phyloP scores from a whole-genome alignment of 2,888 invertebrate genomes.

The Eristalis intricaria region DNA sequence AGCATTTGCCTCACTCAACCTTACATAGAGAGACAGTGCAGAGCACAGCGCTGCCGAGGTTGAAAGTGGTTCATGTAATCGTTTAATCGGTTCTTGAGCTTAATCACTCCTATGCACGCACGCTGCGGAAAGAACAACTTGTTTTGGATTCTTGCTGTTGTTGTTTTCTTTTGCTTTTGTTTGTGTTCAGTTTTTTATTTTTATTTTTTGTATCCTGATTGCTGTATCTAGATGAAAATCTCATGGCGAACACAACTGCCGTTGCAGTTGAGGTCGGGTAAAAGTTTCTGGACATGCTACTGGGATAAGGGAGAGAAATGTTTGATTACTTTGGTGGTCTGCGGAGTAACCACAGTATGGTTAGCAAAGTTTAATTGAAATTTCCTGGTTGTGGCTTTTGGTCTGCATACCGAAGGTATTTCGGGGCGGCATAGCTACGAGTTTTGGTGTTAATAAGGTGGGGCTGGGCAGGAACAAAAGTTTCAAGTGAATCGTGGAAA shows the following conservation, averaged over 20 bases:
- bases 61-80: conserved; percentile 47
- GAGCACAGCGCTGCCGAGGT: conserved; percentile 23
- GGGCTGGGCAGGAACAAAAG: neutral
- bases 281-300: conserved; percentile 9
- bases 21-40: neutral
- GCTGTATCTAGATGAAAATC: conserved; percentile 52
- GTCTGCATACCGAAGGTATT: conserved; percentile 26
- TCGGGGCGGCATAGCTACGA: neutral
- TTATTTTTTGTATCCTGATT: conserved; percentile 20
- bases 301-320: neutral
- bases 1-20: conserved; percentile 42
- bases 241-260: conserved; percentile 27
- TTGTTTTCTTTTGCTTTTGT: conserved; percentile 2
- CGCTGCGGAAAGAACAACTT: conserved; percentile 48
- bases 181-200: neutral
- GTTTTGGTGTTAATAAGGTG: conserved; percentile 33
- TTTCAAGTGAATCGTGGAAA: neutral
- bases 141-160: conserved; percentile 9
- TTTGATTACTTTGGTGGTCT: conserved; percentile 37
- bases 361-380: conserved; percentile 43
- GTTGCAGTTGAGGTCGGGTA: conserved; percentile 14
- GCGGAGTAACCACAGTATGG: conserved; percentile 22
- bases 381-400: conserved; percentile 26
- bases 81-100: conserved; percentile 60
- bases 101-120: conserved; percentile 65